Conservation (phyloP, 2,113 vertebrate genomes). For the Odontesthes bonariensis region DNA sequence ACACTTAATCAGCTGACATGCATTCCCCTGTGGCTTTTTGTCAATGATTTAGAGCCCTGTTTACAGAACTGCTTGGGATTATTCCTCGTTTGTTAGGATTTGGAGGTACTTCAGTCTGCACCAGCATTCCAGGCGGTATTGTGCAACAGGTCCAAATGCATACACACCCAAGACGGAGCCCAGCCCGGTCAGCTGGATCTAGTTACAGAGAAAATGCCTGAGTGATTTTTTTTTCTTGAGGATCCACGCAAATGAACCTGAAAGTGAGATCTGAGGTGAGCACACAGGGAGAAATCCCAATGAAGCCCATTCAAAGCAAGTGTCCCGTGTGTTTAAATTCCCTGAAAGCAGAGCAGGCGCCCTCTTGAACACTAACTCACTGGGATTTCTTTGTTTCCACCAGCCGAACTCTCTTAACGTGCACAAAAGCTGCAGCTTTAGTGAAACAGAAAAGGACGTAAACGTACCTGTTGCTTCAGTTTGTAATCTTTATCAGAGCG, state of each 20-base stretch:
- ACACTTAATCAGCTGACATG: background rate
- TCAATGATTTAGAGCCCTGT: slow-evolving; percentile 14
- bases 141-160: slow-evolving; percentile 63
- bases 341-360: background rate
- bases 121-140: slow-evolving; percentile 67
- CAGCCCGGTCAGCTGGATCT: slow-evolving; percentile 52
- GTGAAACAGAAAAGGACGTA: background rate
- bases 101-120: slow-evolving; percentile 27
- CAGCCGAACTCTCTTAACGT: background rate
- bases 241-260: slow-evolving; percentile 21
- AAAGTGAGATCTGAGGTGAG: slow-evolving; percentile 2
- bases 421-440: background rate
- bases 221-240: slow-evolving; percentile 1
- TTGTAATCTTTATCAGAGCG: background rate
- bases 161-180: slow-evolving; percentile 45
- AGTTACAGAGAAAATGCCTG: slow-evolving; percentile 47
- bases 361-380: slow-evolving; percentile 3
- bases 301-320: slow-evolving; percentile 23
- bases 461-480: slow-evolving; percentile 54
- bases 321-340: background rate
- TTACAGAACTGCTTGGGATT: background rate
- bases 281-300: background rate
- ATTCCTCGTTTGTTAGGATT: slow-evolving; percentile 33
- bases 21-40: slow-evolving; percentile 6
- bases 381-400: slow-evolving; percentile 5